Base-by-base conservation (phyloP, 2,888 invertebrate genomes). In the Cheilosia vernalis region DNA sequence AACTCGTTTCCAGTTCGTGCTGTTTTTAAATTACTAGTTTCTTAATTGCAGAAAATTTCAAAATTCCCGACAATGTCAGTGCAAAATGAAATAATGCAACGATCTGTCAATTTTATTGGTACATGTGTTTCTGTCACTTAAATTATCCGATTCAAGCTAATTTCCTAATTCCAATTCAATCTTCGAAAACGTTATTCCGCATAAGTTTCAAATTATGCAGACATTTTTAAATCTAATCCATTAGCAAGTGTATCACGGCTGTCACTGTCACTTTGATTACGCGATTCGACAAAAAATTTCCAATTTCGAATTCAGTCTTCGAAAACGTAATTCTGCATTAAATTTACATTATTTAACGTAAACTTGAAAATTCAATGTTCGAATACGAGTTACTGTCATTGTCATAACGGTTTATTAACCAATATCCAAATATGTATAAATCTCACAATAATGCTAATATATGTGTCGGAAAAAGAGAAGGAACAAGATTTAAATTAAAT, bases 321-420 rank as follows among this genome's bases (percentile, higher is more conserved):
- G 51, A 24, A 51, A 17, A 47, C 13, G n/a, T 51, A 66, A 51
- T 15, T 44, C 19, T 33, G 56, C 56, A 69, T 69, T n/a, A 17
- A 69, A 69, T 53, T 21, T 24, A 24, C 44, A 47, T 30, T 13
- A 49, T 19, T 6, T 17, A n/a, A 30, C 2, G 2, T 1, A 19
- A 49, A 19, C 17, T 42, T 53, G 9, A 24, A 37, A 55, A 42
- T 27, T 55, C 30, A 17, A 67, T 19, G 2, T 42, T 33, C 30
- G 56, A 56, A 44, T 33, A 44, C 6, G 21, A 21, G n/a, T 44
- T 15, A n/a, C 44, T 30, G 33, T 33, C 44, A 30, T 17, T 21
- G 44, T 58, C 33, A 44, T 19, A 5, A 33, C 47, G 24, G 60
- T 58, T 60, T 60, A 33, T 51, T 47, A 69, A 70, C 51, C 60